Evolutionary conservation across 2,888 invertebrate genomes (phyloP).

Genomic region (Seladonia tumulorum): DNA sequence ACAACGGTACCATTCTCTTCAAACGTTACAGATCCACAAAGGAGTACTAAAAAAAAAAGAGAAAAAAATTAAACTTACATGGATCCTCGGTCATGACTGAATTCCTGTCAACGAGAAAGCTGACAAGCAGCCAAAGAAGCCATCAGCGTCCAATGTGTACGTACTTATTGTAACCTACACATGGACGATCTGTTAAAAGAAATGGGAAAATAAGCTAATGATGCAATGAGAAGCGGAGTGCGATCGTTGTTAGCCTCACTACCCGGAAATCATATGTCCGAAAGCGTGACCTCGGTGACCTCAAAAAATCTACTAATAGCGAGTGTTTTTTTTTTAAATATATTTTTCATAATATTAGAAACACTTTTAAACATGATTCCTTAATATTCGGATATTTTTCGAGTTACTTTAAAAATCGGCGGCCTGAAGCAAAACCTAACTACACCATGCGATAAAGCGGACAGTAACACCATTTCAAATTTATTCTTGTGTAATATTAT

Average conservation of each 20-base stretch:
- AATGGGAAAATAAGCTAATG: constrained; percentile 23
- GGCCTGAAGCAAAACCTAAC: background rate
- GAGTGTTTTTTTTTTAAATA: background rate
- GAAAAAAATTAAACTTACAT: constrained; percentile 10
- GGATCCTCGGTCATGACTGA: constrained; percentile 6
- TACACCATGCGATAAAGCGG: constrained; percentile 1
- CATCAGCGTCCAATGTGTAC: constrained; percentile 4
- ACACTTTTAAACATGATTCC: background rate
- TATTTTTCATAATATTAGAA: background rate
- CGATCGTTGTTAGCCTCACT: background rate
- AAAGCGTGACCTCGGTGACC: background rate
- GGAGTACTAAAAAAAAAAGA: constrained; percentile 6
- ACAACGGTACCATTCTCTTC: background rate
- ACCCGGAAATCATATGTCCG: background rate
- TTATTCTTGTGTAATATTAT: background rate
- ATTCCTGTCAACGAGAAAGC: constrained; percentile 11
- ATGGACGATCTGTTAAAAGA: constrained; percentile 16
- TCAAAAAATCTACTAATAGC: background rate
- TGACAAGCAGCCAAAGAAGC: constrained; percentile 12
- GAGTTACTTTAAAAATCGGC: background rate
- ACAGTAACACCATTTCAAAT: background rate
- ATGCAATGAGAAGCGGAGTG: constrained; percentile 32
- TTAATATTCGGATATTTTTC: background rate
- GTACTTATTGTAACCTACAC: constrained; percentile 7
- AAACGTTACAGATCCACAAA: constrained; percentile 5